Evolutionary conservation across 2,888 invertebrate species (phyloP).

Genomic region (Spisula solida): DNA sequence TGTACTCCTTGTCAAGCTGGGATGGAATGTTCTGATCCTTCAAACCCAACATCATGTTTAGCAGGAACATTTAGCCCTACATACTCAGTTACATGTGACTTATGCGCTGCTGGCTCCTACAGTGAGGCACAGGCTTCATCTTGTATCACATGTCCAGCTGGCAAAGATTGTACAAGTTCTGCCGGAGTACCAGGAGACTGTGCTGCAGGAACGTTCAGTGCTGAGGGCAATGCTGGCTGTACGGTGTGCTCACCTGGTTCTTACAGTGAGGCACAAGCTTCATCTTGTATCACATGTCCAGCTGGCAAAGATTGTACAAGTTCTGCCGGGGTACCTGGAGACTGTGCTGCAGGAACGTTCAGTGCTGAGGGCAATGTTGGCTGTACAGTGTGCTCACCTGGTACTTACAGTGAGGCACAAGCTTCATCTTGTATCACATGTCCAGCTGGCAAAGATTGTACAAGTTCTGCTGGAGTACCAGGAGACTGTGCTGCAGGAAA

Average conservation of each 20-base stretch:
- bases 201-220: slow-evolving; percentile 61
- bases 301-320: slow-evolving; percentile 74
- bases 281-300: slow-evolving; percentile 78
- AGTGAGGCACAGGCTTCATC: slow-evolving; percentile 69
- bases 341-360: slow-evolving; percentile 73
- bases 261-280: slow-evolving; percentile 69
- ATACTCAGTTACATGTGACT: slow-evolving; percentile 79
- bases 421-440: slow-evolving; percentile 79
- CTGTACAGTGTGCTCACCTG: slow-evolving; percentile 64
- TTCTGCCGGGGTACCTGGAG: slow-evolving; percentile 50
- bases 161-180: slow-evolving; percentile 73
- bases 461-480: slow-evolving; percentile 70
- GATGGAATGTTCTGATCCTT: slow-evolving; percentile 59
- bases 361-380: slow-evolving; percentile 55
- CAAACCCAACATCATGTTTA: slow-evolving; percentile 75
- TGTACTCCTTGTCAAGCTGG: slow-evolving; percentile 69
- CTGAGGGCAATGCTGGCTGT: not conserved
- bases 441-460: slow-evolving; percentile 79
- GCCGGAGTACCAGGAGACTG: slow-evolving; percentile 57
- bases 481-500: slow-evolving; percentile 79
- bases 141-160: slow-evolving; percentile 80
- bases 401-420: slow-evolving; percentile 75
- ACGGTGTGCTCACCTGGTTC: slow-evolving; percentile 59
- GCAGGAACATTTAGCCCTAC: slow-evolving; percentile 80
- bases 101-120: slow-evolving; percentile 76